Conservation (phyloP, 1,140 invertebrate genomes). For the Drosophila nigrodunni region DNA sequence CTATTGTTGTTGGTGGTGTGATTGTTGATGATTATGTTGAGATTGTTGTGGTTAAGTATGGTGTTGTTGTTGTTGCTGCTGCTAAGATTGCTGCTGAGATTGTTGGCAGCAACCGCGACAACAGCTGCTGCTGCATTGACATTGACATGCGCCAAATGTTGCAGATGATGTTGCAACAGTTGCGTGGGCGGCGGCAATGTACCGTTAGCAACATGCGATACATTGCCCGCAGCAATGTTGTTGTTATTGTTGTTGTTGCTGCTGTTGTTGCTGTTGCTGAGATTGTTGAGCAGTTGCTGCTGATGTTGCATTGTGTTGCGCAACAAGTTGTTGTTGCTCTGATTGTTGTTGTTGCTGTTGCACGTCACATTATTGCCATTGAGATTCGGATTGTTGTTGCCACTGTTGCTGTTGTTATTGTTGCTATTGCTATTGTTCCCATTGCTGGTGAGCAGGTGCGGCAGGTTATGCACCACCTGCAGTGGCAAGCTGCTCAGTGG, state of each 20-base stretch:
- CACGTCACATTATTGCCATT: conserved; percentile 36
- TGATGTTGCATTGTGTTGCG: conserved; percentile 60
- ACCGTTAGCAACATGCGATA: conserved; percentile 54
- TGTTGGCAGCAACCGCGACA: conserved; percentile 73
- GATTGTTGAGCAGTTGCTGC: conserved; percentile 55
- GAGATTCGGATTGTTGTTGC: conserved; percentile 56
- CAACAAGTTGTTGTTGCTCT: conserved; percentile 35
- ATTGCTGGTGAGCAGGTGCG: conserved; percentile 67
- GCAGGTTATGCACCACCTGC: conserved; percentile 82
- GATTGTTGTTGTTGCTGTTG: conserved; percentile 51
- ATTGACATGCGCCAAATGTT: conserved; percentile 83
- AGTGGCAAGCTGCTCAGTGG: conserved; percentile 77
- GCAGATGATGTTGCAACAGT: conserved; percentile 82
- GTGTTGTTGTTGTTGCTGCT: conserved; percentile 64
- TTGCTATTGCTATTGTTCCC: conserved; percentile 48
- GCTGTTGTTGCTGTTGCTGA: conserved; percentile 56
- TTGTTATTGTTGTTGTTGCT: conserved; percentile 61
- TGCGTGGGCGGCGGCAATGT: conserved; percentile 75
- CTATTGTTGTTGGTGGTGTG: conserved; percentile 62
- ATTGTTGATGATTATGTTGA: conserved; percentile 71
- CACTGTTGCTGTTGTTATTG: conserved; percentile 32
- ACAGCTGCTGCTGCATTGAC: conserved; percentile 75
- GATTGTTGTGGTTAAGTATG: conserved; percentile 75
- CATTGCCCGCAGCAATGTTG: conserved; percentile 50
- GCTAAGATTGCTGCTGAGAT: conserved; percentile 66